Base-by-base conservation (phyloP, 2,888 invertebrate genomes). In the Pseudeuparius sepicola region DNA sequence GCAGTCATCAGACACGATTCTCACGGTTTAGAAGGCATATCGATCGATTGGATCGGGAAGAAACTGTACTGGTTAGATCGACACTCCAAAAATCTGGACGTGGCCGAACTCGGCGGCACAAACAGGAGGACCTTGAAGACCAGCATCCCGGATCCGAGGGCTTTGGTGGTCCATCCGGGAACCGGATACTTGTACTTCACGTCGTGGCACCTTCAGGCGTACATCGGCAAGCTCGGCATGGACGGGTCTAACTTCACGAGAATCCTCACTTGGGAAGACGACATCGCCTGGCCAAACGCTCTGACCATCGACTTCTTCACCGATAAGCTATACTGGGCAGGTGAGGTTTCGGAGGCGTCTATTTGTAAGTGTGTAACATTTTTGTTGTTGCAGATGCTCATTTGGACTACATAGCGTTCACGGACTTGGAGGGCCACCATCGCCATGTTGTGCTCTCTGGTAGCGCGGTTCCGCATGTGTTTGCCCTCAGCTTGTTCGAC, bases 241-340 rank as follows among this genome's bases (percentile, higher is more conserved):
- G 96, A 98, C 53, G 98, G 98, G 0, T 79, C 83, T 4, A 87
- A 89, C 54, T 84, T 87, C 52, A 83, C 84, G 0, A 71, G 83
- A 34, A 87, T 97, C 44, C 66, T 96, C 10, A 87, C 83, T 13
- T 88, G 89, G 78, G 87, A 90, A 53, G 78, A 93, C 47, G 92
- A 92, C 52, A 83, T 97, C 31, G 94, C 94, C 1, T 98, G 98
- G 98, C 97, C 97, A 0, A 98, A 98, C 60, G 97, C 96, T 2
- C 61, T 98, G 10, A 89, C 97, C 0, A 81, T 98, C 38, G 97
- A 98, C 56, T 96, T 90, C 60, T 89, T 94, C 57, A 89, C 94
- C 0, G 89, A 96, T 50, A 74, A 86, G 50, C 75, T 98, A 26
- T 97, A 89, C 65, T 98, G 89, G 85, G 97, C 96, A n/a, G n/a